phyloP scores from a whole-genome alignment of 1,140 invertebrate species.

The Charaxes varanes region DNA sequence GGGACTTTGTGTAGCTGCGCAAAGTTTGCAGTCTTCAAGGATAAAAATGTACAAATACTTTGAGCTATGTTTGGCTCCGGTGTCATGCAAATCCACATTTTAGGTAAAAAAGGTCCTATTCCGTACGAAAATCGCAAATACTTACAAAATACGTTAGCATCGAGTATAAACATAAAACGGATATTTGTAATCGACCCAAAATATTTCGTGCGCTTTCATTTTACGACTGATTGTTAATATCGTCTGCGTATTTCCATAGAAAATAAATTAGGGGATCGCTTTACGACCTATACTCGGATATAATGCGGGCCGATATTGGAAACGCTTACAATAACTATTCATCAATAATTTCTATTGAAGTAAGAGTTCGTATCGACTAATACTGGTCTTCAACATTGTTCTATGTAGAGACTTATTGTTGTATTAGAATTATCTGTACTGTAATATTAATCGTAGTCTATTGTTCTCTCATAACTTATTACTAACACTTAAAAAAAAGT shows the following conservation, averaged over 20 bases:
- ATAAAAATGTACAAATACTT: too few relatives aligned
- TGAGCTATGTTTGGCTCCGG: too few relatives aligned
- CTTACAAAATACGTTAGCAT: constrained; percentile 5
- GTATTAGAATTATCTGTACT: too few relatives aligned
- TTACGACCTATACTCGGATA: not conserved
- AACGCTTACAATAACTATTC: not conserved
- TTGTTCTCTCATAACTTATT: too few relatives aligned
- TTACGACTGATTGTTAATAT: constrained; percentile 9
- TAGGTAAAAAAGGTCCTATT: not conserved
- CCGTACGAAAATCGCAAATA: not conserved
- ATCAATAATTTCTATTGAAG: too few relatives aligned
- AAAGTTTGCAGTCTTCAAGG: too few relatives aligned
- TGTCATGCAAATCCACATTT: not conserved
- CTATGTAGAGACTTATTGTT: too few relatives aligned
- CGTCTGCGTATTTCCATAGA: constrained; percentile 3
- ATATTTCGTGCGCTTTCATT: constrained; percentile 10
- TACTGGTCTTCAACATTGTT: too few relatives aligned
- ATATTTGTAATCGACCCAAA: constrained; percentile 9
- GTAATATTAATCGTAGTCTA: too few relatives aligned
- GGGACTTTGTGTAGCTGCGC: too few relatives aligned
- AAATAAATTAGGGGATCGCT: constrained; percentile 8
- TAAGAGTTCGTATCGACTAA: too few relatives aligned
- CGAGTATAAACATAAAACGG: constrained; percentile 6
- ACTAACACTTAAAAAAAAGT: too few relatives aligned
- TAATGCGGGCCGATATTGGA: not conserved